A percentile compares a stretch with the other conserved stretches of the same genome.
Evolutionary conservation across 2,113 vertebrate species (phyloP).

Genomic region (Mesembrinibis cayennensis): DNA sequence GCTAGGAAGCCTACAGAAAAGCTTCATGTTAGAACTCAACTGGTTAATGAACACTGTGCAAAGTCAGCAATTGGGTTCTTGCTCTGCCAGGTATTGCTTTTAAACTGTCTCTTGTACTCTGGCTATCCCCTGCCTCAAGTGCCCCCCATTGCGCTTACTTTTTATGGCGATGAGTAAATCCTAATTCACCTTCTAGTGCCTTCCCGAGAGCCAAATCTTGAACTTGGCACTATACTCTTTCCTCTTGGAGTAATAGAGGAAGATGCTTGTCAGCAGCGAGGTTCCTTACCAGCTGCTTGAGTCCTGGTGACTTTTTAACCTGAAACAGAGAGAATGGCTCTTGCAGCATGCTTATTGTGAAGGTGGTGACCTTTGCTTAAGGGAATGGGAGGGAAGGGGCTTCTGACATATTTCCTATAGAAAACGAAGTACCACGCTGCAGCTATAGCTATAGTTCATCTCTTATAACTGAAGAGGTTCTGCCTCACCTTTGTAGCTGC

Average conservation of each 20-base stretch:
- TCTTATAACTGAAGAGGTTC: background rate
- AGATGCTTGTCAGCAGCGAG: background rate
- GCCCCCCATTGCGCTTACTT: background rate
- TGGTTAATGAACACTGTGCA: background rate
- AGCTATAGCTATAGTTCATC: background rate
- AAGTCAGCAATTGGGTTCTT: background rate
- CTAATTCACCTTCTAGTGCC: background rate
- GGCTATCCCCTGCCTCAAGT: background rate
- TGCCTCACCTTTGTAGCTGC: background rate
- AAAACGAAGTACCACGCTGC: background rate
- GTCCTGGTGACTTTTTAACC: background rate
- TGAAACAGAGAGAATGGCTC: background rate
- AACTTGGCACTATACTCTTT: background rate
- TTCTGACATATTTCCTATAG: background rate
- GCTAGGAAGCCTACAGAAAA: background rate
- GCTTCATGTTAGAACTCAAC: background rate
- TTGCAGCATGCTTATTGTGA: background rate
- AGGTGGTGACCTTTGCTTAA: background rate
- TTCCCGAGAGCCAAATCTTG: background rate
- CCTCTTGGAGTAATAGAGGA: background rate
- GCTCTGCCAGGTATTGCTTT: background rate
- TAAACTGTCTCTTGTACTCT: background rate
- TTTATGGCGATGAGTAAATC: background rate
- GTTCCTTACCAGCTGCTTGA: background rate
- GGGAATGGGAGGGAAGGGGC: background rate